A percentile compares a stretch with the other conserved stretches of the same genome.
phyloP scores from a whole-genome alignment of 2,113 vertebrate species.

The Pterophyllum scalare region DNA sequence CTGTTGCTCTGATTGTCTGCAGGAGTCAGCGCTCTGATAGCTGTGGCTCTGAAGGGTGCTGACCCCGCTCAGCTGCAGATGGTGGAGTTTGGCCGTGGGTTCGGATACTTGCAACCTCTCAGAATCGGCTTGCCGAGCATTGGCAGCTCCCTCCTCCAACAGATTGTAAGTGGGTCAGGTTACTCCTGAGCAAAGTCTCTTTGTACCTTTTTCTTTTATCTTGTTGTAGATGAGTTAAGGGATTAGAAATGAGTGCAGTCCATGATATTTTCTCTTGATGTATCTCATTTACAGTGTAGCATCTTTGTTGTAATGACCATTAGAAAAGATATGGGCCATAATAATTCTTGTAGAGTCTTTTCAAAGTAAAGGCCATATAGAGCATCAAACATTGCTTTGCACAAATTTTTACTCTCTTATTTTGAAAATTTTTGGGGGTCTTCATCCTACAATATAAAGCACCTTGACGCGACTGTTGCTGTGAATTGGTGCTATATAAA shows the following conservation, averaged over 20 bases:
- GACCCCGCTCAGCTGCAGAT: slow-evolving; percentile 75
- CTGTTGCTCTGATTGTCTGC: background rate
- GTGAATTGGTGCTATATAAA: no score
- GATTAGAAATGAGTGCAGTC: background rate
- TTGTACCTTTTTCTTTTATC: background rate
- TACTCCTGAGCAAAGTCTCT: background rate
- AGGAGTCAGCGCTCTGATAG: slow-evolving; percentile 84
- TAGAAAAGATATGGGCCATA: no score
- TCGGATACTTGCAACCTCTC: slow-evolving; percentile 73
- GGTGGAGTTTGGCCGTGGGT: slow-evolving; percentile 87
- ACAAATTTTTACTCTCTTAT: no score
- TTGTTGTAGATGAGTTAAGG: no score
- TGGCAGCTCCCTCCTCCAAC: slow-evolving; percentile 70
- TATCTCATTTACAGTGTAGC: no score
- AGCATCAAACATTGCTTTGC: no score
- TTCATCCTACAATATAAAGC: no score
- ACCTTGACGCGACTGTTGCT: no score
- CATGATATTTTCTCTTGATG: background rate
- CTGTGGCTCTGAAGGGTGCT: slow-evolving; percentile 78
- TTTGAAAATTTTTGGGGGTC: no score
- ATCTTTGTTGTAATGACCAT: no score
- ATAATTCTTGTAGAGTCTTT: no score
- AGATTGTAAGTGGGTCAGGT: slow-evolving; percentile 81
- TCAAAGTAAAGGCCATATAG: no score
- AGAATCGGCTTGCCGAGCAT: slow-evolving; percentile 75